Conservation (phyloP, 1,140 invertebrate genomes). For the Sitobion miscanthi region DNA sequence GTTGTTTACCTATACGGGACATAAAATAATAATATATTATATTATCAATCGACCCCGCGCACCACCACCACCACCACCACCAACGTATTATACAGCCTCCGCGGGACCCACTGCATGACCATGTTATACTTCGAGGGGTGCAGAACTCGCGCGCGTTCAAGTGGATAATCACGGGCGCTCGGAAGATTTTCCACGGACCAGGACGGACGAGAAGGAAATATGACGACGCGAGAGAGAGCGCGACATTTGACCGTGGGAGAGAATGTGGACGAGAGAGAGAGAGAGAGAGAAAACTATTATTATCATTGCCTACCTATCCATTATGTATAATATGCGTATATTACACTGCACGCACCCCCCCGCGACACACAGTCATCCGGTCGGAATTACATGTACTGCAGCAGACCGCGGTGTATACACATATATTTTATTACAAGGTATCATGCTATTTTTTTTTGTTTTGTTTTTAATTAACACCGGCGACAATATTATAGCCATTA, state of each 20-base stretch:
- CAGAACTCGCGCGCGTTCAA: not conserved
- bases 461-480: too few species aligned
- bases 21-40: conserved; percentile 20
- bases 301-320: too few species aligned
- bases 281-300: not conserved
- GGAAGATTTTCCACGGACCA: not conserved
- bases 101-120: not conserved
- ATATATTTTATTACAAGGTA: too few species aligned
- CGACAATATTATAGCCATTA: too few species aligned
- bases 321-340: too few species aligned
- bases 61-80: not conserved
- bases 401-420: too few species aligned
- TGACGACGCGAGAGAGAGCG: not conserved
- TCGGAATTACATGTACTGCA: too few species aligned
- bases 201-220: not conserved
- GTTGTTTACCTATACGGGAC: conserved; percentile 40
- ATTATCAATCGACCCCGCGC: conserved; percentile 33
- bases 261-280: not conserved
- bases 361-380: too few species aligned
- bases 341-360: too few species aligned
- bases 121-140: not conserved
- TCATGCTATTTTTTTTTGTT: too few species aligned
- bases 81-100: not conserved
- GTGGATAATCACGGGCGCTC: conserved; percentile 23
- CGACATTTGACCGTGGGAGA: not conserved